These are phyloP conservation scores for Salarias fasciatus DNA, from an alignment of 2,797 vertebrate genomes.

Conservation along the genomic window DNA sequence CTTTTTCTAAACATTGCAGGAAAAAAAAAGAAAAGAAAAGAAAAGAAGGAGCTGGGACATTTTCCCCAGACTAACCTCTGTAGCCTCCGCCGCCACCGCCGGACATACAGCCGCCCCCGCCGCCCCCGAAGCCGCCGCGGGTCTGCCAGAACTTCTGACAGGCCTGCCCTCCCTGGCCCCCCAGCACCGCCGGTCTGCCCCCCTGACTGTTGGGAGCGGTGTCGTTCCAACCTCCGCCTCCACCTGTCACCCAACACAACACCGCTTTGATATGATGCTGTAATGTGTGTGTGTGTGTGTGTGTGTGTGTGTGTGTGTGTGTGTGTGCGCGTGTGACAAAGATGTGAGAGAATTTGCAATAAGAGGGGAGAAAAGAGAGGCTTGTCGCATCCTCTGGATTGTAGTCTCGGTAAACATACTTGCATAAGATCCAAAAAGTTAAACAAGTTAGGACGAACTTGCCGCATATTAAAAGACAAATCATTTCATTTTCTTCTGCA, in stretches of 20 bases:
- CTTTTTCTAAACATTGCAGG: neutral
- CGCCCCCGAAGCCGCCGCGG: slow-evolving; percentile 94
- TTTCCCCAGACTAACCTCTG: slow-evolving; percentile 86
- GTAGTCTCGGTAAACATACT: no score
- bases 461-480: no score
- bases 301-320: no score
- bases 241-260: slow-evolving; percentile 85
- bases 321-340: no score
- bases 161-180: slow-evolving; percentile 93
- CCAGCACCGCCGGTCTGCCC: slow-evolving; percentile 92
- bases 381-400: no score
- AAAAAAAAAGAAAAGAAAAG: neutral
- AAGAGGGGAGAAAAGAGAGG: no score
- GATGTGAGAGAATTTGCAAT: no score
- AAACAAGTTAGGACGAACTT: no score
- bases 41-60: no score
- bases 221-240: slow-evolving; percentile 97
- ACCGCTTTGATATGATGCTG: neutral
- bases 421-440: no score
- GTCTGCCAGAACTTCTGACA: slow-evolving; percentile 97
- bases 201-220: slow-evolving; percentile 87
- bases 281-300: no score
- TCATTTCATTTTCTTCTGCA: no score
- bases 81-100: slow-evolving; percentile 98
- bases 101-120: slow-evolving; percentile 94